Evolutionary conservation across 2,888 invertebrate species (phyloP), one percentile per base, ranked within the genome.

Genomic region (Tineola bisselliella): DNA sequence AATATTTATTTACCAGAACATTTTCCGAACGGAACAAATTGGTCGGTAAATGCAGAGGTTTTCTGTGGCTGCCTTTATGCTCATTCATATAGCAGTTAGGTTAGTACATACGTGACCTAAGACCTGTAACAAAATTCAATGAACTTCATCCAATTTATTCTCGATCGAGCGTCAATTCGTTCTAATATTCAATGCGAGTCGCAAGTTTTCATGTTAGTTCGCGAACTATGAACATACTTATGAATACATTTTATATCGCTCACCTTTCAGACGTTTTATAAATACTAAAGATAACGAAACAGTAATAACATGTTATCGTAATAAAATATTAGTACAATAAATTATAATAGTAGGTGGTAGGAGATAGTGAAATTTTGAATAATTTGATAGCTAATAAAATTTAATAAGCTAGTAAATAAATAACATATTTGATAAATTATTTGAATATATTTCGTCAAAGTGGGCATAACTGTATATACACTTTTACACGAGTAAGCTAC

Each of bases 41-140:
- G 48, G 48, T 48, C 48, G n/a, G 15, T 15, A 15, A 48, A n/a
- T 48, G 48, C 48, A 48, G 48, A n/a, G 48, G 48, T 48, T 48
- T 48, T 48, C 48, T 48, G 48, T 10, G 48, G 48, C 48, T 48
- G 48, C 48, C 15, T 48, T 17, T 17, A 48, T 48, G 48, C n/a
- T 48, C 48, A 48, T 17, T 48, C 48, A 15, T n/a, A 38, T 38
- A 38, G 3, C 2, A 38, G 38, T 10, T n/a, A 38, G 38, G 38
- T 38, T 38, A 38, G 48, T 17, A n/a, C 13, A 48, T 10, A 48
- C 48, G 48, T 48, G 48, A 38, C 48, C 15, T 48, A 48, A 15
- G 48, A 17, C 48, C 10, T 48, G 48, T 48, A 48, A 48, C 48
- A n/a, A 43, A n/a, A 43, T 48, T 48, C 48, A 48, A 48, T 48